Base-by-base conservation (phyloP, 2,113 vertebrate species). In the Passer domesticus region DNA sequence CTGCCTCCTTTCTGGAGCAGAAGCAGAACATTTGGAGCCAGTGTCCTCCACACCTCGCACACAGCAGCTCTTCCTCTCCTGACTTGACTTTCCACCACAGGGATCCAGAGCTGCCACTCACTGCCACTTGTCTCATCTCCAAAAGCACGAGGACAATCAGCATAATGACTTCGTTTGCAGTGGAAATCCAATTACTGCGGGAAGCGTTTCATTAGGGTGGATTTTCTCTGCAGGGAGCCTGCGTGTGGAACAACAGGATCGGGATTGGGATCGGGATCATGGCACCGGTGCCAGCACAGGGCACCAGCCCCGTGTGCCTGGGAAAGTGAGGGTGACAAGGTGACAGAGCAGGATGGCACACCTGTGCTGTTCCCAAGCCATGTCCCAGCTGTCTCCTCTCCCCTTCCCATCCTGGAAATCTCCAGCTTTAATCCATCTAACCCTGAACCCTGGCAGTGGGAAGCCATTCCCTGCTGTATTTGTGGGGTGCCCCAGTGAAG, bases 121-220 rank as follows among this genome's bases (percentile, higher is more conserved):
- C 31, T 30, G 74, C 67, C 89, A 78, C 83, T 67, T 55, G 63
- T 25, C 37, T 89, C 43, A 3, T 68, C 84, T 87, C 78, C 81
- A n/a, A n/a, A 69, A 80, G 72, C 19, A 4, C 67, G 53, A 60
- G 89, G 86, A 69, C 90, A 92, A 90, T 58, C 84, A 77, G 69
- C 39, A 23, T 81, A 90, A 90, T 83, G 39, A 93, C 79, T 92
- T 81, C 0, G n/a, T 87, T 89, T 90, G n/a, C 70, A 35, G 47
- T 41, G 31, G 58, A 82, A 96, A 97, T 86, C 79, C 88, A 96
- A 79, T 94, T 94, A 92, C n/a, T 63, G 92, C 1, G 52, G 74
- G 87, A 93, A 96, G 47, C 5, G 4, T 90, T 96, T 96, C 67
- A 91, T 93, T 79, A 92, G 50, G 74, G 81, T 7, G 88, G 90